Base-by-base conservation (phyloP, 1,140 invertebrate genomes). In the Temnothorax curvispinosus region DNA sequence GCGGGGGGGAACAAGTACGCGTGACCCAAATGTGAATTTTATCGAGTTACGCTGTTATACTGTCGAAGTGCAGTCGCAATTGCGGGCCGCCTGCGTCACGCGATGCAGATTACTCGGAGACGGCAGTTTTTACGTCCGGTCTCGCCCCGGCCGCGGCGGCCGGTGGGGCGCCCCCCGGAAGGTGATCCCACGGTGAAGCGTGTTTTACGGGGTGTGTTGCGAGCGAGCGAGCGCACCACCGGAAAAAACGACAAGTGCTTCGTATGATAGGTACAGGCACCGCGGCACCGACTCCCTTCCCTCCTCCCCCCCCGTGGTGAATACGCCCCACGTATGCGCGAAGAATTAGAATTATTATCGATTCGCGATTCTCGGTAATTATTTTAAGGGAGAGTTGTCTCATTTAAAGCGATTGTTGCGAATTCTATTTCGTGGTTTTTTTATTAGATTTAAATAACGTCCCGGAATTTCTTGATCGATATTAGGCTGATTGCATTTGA, bases 21-120 rank as follows among this genome's bases (percentile, higher is more conserved):
- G 88, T 93, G 93, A 94, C 93, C 93, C 90, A 94, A 94, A 94
- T 94, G 91, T 84, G 91, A 92, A 93, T 92, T 92, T 94, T 90
- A 92, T 91, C 88, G 92, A 92, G 90, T 92, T 92, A 93, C 89
- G 85, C 84, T 88, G 90, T 92, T 91, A 93, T 93, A 84, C 86
- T 88, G 92, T 92, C 91, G 85, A 93, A 93, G 88, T 87, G 89
- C 88, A 90, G 87, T 92, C 88, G 87, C 89, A 91, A 91, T 93
- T 93, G 92, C 90, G 77, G 87, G 84, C 50, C 58, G 67, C 85
- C 87, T 91, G 77, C 84, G 91, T 94, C 93, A 94, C 93, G 93
- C 93, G 88, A 94, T 87, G 91, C 89, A 92, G 88, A 90, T 89
- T 89, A 72, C 87, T 85, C 80, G 85, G 64, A 80, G 87, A 87